These are phyloP conservation scores for Conger conger DNA, from an alignment of 2,113 vertebrate genomes.

Conservation along the genomic window DNA sequence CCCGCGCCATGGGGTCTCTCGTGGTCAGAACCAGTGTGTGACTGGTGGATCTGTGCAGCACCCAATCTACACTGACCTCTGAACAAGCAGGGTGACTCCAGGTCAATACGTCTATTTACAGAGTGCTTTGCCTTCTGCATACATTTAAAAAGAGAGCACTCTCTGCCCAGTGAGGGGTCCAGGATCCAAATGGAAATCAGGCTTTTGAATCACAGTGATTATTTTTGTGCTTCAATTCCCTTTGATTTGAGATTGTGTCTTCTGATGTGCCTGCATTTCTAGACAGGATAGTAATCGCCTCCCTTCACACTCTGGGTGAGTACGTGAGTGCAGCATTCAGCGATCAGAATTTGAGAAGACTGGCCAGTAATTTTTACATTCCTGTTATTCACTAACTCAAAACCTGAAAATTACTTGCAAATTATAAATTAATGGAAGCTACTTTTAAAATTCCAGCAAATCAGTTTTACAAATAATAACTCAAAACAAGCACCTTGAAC, in stretches of 20 bases:
- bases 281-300: background rate
- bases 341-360: background rate
- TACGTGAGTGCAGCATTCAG: background rate
- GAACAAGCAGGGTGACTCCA: conserved; percentile 2
- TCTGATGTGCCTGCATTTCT: background rate
- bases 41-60: background rate
- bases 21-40: background rate
- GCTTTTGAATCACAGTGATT: background rate
- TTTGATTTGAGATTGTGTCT: background rate
- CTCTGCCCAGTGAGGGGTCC: background rate
- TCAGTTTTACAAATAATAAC: background rate
- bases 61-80: background rate
- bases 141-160: background rate
- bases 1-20: background rate
- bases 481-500: background rate
- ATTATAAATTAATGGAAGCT: too few species aligned
- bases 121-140: background rate
- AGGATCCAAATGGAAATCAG: background rate
- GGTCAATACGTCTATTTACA: background rate
- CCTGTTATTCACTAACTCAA: background rate
- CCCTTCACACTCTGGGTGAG: background rate
- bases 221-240: background rate
- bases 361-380: background rate
- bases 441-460: background rate
- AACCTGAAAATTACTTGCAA: background rate